Base-by-base conservation (phyloP, 1,140 invertebrate species). In the Drosophila setifemur region DNA sequence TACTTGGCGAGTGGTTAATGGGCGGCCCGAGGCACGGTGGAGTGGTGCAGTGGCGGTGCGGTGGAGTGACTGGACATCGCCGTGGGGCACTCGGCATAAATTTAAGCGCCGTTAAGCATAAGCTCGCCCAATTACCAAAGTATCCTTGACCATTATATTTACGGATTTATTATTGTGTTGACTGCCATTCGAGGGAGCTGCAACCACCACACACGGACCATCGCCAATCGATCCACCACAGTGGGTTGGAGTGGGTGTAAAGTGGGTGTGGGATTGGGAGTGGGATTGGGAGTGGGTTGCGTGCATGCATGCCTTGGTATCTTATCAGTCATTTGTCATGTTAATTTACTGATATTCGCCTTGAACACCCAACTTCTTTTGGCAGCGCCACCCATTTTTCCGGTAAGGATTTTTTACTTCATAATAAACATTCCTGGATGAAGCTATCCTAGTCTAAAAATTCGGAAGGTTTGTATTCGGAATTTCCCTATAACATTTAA, bases 101-200 rank as follows among this genome's bases (percentile, higher is more conserved):
- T 85, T 85, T 86, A 85, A 67, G 60, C 58, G 66, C 66, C 79
- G 79, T 86, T 85, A 85, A 85, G 78, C 74, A 78, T 85, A 72
- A 85, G 79, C 79, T 85, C 61, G 71, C 58, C 71, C 81, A 85
- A 85, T 85, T 85, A 85, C 81, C 66, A 79, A 83, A 85, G 79
- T 85, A 85, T 85, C 71, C 75, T 79, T 60, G 48, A 60, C 47
- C 71, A 66, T 85, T 79, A 85, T 86, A 79, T 72, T 74, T 75
- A 72, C 55, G 60, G 77, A 82, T 81, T 82, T 81, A 81, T 81
- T 81, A 81, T 81, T 71, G 76, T 79, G 76, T 81, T 81, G 75
- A 81, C 76, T 70, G 76, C 42, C 47, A 25, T 70, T 52, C 53
- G 26, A 28, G 18, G 42, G 25, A 42, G 29, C 43, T 55, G 40